Base-by-base conservation (phyloP, 2,888 invertebrate species). In the Drosophila neonasuta region DNA sequence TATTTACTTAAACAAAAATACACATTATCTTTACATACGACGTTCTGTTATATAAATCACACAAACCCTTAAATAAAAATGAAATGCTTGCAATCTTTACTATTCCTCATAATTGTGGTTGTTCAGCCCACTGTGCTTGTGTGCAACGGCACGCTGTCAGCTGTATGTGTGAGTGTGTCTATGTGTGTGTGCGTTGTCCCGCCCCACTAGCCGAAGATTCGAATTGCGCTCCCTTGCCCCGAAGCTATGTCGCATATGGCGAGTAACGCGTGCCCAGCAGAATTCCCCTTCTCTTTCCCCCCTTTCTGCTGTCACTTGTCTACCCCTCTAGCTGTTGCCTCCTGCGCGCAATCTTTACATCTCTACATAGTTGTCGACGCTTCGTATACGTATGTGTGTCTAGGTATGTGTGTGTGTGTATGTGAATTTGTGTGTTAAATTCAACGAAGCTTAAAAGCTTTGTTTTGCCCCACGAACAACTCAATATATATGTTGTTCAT, bases 401-500 rank as follows among this genome's bases (percentile, higher is more conserved):
- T 65, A 44, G 51, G 48, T 59, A 41, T 50, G 36, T 55, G 45
- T 50, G 55, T 71, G 49, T 58, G 24, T 56, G 49, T 67, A 44
- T 30, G 44, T 65, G 51, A 71, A 49, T 71, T 63, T 73, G 74
- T 76, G 74, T 76, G 62, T 71, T 67, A 71, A 77, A 79, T 79
- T 85, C 82, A 77, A 68, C 82, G 85, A 74, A 83, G 85, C 82
- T 85, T 80, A 82, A 83, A 82, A 82, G 82, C 80, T 80, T 80
- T 80, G 85, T 84, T 84, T 81, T 79, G 81, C 84, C 58, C 69
- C 71, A 72, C 50, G 68, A 69, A 78, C 61, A 62, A 75, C 85
- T 80, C 69, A 81, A 84, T 84, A 70, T 80, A 20, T 81, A 24
- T 79, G 74, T 46, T 48, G 70, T 32, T 34, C 20, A 20, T 29